phyloP scores from a whole-genome alignment of 2,888 invertebrate species.

The Leptinotarsa peninsularis region DNA sequence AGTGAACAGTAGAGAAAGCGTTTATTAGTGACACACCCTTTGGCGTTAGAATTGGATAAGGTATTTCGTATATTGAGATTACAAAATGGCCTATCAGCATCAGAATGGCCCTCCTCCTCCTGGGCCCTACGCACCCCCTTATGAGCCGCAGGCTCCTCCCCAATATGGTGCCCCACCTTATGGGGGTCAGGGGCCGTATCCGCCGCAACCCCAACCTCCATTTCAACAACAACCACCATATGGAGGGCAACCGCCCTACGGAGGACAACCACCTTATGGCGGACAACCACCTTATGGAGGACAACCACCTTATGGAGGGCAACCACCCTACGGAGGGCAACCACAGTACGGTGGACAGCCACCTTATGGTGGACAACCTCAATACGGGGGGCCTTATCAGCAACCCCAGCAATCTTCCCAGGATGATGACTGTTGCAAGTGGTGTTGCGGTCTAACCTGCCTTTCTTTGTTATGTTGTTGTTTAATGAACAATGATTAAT shows the following conservation, averaged over 20 bases:
- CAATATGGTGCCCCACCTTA: slow-evolving; percentile 38
- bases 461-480: slow-evolving; percentile 45
- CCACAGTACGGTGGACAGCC: slow-evolving; percentile 29
- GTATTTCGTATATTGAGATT: neutral
- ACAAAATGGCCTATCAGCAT: slow-evolving; percentile 37
- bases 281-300: slow-evolving; percentile 35
- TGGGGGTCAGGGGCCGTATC: slow-evolving; percentile 32
- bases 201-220: slow-evolving; percentile 28
- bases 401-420: slow-evolving; percentile 30
- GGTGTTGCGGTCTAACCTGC: slow-evolving; percentile 46
- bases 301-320: slow-evolving; percentile 36
- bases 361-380: slow-evolving; percentile 29
- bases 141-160: slow-evolving; percentile 37
- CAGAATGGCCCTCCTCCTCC: slow-evolving; percentile 40
- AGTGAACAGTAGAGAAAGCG: neutral
- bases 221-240: slow-evolving; percentile 30
- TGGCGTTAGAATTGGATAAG: neutral
- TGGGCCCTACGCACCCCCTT: slow-evolving; percentile 39
- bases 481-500: slow-evolving; percentile 40
- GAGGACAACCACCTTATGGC: slow-evolving; percentile 30
- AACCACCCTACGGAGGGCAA: slow-evolving; percentile 29
- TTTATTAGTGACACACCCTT: neutral
- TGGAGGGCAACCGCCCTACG: slow-evolving; percentile 31
- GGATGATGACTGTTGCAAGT: slow-evolving; percentile 43
- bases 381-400: slow-evolving; percentile 25